Percentiles rank a stretch among this genome's conserved stretches.
Conservation (phyloP, 1,140 invertebrate genomes). For the Teleogryllus occipitalis region DNA sequence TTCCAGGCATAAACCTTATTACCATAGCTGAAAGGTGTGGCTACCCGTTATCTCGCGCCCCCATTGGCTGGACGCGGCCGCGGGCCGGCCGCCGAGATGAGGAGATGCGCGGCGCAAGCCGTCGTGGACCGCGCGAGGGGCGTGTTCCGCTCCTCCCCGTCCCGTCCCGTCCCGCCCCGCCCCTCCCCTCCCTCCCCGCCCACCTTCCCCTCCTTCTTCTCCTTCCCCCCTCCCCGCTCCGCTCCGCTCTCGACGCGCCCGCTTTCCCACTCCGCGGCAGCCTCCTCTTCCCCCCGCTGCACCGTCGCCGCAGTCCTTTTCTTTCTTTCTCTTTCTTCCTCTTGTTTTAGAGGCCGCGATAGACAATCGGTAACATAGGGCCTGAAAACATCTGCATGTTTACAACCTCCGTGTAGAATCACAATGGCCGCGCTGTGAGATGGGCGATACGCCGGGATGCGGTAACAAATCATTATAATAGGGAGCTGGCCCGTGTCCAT, state of each 20-base stretch:
- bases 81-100: background rate
- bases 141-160: background rate
- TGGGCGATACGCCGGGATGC: background rate
- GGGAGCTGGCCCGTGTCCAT: background rate
- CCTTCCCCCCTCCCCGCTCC: background rate
- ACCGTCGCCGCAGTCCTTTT: background rate
- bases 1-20: background rate
- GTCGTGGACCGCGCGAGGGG: background rate
- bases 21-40: background rate
- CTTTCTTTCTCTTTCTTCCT: background rate
- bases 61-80: background rate
- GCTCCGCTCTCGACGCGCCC: background rate
- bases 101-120: background rate
- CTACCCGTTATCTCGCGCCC: background rate
- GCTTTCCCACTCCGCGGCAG: background rate
- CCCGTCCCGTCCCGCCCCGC: too few species aligned
- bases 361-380: background rate
- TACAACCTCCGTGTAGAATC: background rate
- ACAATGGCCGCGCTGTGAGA: background rate
- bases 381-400: conserved; percentile 4
- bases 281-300: background rate
- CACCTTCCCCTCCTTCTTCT: background rate
- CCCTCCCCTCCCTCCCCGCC: background rate
- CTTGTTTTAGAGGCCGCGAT: background rate
- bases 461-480: conserved; percentile 2